These are phyloP conservation scores for Cranoglanis bouderius DNA, from an alignment of 2,113 vertebrate genomes.

Conservation along the genomic window DNA sequence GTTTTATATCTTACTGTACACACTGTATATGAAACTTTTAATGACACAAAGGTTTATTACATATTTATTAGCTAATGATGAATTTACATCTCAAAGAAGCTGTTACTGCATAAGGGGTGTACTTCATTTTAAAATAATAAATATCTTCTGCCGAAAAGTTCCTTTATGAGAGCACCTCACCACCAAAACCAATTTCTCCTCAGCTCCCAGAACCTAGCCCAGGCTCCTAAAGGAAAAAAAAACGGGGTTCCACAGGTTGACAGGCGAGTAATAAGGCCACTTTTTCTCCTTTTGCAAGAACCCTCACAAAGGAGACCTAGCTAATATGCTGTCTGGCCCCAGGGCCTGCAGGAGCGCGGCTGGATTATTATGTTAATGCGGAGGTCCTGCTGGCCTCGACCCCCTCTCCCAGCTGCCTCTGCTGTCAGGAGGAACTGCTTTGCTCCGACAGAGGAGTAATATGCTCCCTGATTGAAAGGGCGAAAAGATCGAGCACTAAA, in stretches of 20 bases:
- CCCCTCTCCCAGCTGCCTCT: slow-evolving; percentile 96
- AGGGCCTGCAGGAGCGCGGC: slow-evolving; percentile 91
- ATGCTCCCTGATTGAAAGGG: slow-evolving; percentile 99
- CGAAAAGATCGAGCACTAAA: slow-evolving; percentile 86
- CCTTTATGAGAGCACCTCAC: slow-evolving; percentile 6
- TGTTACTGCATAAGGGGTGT: neutral
- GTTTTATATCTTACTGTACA: neutral
- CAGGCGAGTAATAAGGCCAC: slow-evolving; percentile 79
- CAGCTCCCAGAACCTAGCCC: slow-evolving; percentile 68
- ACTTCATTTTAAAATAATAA: slow-evolving; percentile 7
- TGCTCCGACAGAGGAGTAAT: slow-evolving; percentile 99
- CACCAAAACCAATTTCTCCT: slow-evolving; percentile 52
- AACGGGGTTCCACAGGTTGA: slow-evolving; percentile 86
- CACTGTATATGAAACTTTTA: neutral
- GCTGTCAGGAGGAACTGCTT: slow-evolving; percentile 96
- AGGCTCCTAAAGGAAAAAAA: slow-evolving; percentile 59
- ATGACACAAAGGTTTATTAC: neutral
- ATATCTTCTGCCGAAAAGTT: neutral
- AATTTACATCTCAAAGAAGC: neutral
- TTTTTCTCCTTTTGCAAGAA: slow-evolving; percentile 63
- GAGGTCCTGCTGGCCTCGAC: slow-evolving; percentile 92
- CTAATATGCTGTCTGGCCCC: slow-evolving; percentile 98
- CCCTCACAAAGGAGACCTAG: slow-evolving; percentile 82
- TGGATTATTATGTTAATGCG: slow-evolving; percentile 99
- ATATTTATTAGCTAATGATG: neutral